Percentiles rank a stretch among this genome's conserved stretches.
phyloP scores from a whole-genome alignment of 2,797 vertebrate genomes.

The Falco biarmicus region DNA sequence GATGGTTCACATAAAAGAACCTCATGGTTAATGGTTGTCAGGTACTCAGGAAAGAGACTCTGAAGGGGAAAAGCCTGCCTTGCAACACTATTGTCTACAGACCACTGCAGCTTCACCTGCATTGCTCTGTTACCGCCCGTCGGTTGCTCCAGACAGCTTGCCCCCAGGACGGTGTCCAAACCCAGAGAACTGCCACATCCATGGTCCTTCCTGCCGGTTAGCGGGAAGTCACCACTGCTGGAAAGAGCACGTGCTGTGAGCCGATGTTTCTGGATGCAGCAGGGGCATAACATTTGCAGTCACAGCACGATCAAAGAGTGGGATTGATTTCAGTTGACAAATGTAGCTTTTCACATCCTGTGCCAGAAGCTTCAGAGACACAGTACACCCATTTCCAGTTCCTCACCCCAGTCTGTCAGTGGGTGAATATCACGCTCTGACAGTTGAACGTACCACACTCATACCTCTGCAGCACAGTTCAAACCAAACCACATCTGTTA shows the following conservation, averaged over 20 bases:
- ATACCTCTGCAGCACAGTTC: neutral
- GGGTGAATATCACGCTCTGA: neutral
- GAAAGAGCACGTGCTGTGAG: neutral
- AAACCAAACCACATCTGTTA: neutral
- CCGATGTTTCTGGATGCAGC: neutral
- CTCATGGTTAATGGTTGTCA: neutral
- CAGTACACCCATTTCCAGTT: neutral
- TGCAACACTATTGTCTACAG: neutral
- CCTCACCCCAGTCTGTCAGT: neutral
- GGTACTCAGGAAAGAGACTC: neutral
- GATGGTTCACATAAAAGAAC: neutral
- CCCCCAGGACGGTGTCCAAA: neutral
- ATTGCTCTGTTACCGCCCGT: neutral
- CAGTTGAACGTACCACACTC: neutral
- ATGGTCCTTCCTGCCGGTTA: neutral
- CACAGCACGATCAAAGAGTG: neutral
- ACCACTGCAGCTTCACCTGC: neutral
- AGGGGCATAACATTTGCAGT: neutral
- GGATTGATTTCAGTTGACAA: neutral
- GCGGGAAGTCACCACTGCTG: neutral
- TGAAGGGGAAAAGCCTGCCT: neutral
- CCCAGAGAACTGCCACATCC: neutral
- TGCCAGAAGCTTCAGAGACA: neutral
- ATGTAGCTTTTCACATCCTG: neutral
- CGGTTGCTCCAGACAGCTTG: neutral